Conservation (phyloP, 2,888 invertebrate genomes). For the Venustoraphidia nigricollis region DNA sequence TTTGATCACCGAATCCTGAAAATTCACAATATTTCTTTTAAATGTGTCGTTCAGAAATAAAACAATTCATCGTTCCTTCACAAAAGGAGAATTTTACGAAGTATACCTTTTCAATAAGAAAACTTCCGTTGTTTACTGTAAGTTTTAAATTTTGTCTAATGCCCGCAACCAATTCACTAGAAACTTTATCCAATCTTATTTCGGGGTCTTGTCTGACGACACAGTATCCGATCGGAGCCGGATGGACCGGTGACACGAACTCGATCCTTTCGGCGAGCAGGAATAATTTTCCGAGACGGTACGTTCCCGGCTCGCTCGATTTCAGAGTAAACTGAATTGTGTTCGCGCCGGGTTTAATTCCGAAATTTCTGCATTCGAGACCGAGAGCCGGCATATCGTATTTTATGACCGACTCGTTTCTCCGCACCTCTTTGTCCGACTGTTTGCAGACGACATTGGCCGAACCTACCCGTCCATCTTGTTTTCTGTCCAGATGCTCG, state of each 20-base stretch:
- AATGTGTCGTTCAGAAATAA: background rate
- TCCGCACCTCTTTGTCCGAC: conserved; percentile 1
- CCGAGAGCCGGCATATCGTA: too few relatives aligned
- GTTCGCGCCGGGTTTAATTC: conserved; percentile 46
- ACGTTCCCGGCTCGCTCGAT: conserved; percentile 50
- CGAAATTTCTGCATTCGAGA: background rate
- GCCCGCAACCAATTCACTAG: conserved; percentile 65
- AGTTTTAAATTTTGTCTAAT: conserved; percentile 63
- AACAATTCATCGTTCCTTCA: conserved; percentile 1
- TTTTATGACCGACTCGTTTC: too few relatives aligned
- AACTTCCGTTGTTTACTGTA: conserved; percentile 64
- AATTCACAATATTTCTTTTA: conserved; percentile 8
- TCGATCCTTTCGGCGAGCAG: conserved; percentile 50
- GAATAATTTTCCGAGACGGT: conserved; percentile 55
- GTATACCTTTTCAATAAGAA: conserved; percentile 49
- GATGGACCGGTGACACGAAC: conserved; percentile 49
- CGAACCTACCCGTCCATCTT: conserved; percentile 62
- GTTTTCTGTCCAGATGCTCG: conserved; percentile 60
- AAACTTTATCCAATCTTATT: conserved; percentile 33
- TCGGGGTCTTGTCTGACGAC: conserved; percentile 24
- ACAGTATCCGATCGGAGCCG: conserved; percentile 35
- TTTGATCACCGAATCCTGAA: conserved; percentile 40
- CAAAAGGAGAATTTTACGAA: conserved; percentile 1
- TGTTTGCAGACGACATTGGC: conserved; percentile 51
- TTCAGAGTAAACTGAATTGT: conserved; percentile 40